Base-by-base conservation (phyloP, 2,888 invertebrate genomes). In the Anoplius nigerrimus region DNA sequence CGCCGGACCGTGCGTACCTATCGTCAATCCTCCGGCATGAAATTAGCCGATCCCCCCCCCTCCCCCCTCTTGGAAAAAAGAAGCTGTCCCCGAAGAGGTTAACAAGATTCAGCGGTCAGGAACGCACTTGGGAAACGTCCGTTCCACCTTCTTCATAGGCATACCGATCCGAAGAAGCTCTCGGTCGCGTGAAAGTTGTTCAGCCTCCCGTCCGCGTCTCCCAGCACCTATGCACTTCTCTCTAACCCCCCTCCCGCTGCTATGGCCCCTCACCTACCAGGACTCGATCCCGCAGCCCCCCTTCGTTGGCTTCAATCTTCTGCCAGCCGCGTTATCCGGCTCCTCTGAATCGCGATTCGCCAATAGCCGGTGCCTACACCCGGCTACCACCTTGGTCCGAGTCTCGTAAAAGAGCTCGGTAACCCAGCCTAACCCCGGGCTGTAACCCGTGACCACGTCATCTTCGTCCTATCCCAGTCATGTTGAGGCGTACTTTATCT, bases 121-220 rank as follows among this genome's bases (percentile, higher is more conserved):
- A n/a, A n/a, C n/a, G n/a, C n/a, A n/a, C n/a, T n/a, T n/a, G n/a
- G n/a, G n/a, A n/a, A n/a, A n/a, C n/a, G n/a, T n/a, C n/a, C n/a
- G n/a, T n/a, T n/a, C n/a, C n/a, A n/a, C n/a, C n/a, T n/a, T n/a
- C n/a, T n/a, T n/a, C 34, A 34, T 34, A 75, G 69, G 80, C 77
- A 82, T 79, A 76, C 79, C 79, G 74, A 79, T 78, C 75, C 78
- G 78, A 80, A 84, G 82, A 83, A 79, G 77, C 77, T 76, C 73
- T n/a, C n/a, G n/a, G 69, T 81, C 81, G 82, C 84, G 84, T 82
- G 84, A 84, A 84, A 84, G 83, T 84, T 83, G 75, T 78, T 82
- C 81, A n/a, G 65, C 79, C 78, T 78, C 79, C 78, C 72, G 11
- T 6, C 11, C 34, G 34, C 34, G 6, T 2, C 2, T 6, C 8